Conservation (phyloP, 2,888 invertebrate species). For the Pedicia rivosa region DNA sequence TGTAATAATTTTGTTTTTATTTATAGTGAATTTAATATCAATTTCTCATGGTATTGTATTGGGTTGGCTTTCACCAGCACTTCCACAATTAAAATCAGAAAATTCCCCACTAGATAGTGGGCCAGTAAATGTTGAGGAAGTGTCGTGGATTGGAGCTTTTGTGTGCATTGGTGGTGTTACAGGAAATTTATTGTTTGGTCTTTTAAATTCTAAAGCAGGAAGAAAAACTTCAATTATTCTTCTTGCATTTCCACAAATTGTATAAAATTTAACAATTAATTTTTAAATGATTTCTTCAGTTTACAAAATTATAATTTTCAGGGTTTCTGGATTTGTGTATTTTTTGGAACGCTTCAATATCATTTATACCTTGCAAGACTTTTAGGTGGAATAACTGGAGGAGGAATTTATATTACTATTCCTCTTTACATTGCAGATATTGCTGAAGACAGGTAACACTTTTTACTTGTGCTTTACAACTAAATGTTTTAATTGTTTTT, state of each 20-base stretch:
- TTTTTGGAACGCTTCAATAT: conserved; percentile 20
- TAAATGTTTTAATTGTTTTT: too few relatives aligned
- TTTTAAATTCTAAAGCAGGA: conserved; percentile 23
- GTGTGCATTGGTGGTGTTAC: conserved; percentile 23
- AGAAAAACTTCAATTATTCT: too few relatives aligned
- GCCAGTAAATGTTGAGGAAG: conserved; percentile 19
- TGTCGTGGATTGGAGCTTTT: conserved; percentile 25
- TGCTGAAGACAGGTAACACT: conserved; percentile 20
- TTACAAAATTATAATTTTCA: too few relatives aligned
- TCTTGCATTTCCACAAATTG: conserved; percentile 18
- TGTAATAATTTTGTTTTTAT: too few relatives aligned
- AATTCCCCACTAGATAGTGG: conserved; percentile 21
- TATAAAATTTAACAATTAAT: too few relatives aligned
- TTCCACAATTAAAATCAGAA: conserved; percentile 19
- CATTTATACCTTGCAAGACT: conserved; percentile 23
- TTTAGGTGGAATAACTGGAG: conserved; percentile 23
- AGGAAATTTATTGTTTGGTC: conserved; percentile 23
- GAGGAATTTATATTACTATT: conserved; percentile 21
- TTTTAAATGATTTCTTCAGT: too few relatives aligned
- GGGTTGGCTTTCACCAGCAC: conserved; percentile 27
- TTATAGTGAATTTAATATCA: conserved; percentile 21
- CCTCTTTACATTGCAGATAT: conserved; percentile 28
- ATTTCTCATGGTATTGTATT: conserved; percentile 23
- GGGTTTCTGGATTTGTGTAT: conserved; percentile 22
- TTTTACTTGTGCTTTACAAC: too few relatives aligned